Evolutionary conservation across 2,888 invertebrate genomes (phyloP), one percentile per base, ranked within the genome.

Genomic region (Liodrosophila aerea): DNA sequence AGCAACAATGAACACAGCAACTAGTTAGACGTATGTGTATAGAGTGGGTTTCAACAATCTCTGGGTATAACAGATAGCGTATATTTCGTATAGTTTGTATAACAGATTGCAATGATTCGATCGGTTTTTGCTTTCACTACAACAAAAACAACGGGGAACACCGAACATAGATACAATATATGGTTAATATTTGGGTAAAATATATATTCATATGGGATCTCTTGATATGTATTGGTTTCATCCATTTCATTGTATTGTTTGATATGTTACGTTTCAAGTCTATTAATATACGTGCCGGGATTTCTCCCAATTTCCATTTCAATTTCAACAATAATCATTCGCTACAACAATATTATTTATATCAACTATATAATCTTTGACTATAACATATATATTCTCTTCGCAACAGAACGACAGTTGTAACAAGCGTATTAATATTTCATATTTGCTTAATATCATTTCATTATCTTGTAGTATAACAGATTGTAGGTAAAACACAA

Each of bases 1-100:
- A 83, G 75, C 72, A 85, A 85, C 87, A 85, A 77, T 83, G 83
- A 85, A 85, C 85, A 86, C 86, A 86, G 73, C 76, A 81, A 86
- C 84, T 80, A 81, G 69, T 76, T 70, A 52, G 52, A 65, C 63
- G 75, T 49, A 51, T 57, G 61, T 41, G 41, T 57, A 22, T 36
- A 16, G 2, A 8, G 8, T 22, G 4, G 8, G n/a, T 15, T 18
- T 22, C 39, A 16, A 39, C 33, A 51, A 13, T 22, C 16, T 45
- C n/a, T n/a, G n/a, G 13, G 8, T 43, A 31, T n/a, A 16, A 16
- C 27, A 18, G 15, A 22, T 22, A 22, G 22, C 22, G 5, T 22
- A 22, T 44, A 50, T 40, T 18, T 40, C 22, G 18, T 31, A 22
- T 22, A 22, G 9, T 30, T 7, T 30, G 30, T 30, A 30, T 30